These are phyloP conservation scores for Drosophila dives DNA, from an alignment of 2,888 invertebrate genomes.

Conservation along the genomic window DNA sequence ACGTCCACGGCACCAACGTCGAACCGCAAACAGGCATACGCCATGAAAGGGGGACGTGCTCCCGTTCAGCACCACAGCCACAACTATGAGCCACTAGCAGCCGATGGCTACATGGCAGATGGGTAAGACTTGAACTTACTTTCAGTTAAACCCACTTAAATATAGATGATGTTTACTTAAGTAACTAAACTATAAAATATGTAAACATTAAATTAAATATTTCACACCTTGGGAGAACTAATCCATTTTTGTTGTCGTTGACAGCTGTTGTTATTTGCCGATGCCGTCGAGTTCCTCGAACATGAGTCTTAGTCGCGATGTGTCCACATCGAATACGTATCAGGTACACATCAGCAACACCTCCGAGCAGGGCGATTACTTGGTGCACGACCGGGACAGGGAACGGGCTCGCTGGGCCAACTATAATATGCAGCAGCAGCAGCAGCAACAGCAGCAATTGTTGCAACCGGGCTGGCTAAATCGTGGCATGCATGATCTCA, in stretches of 20 bases:
- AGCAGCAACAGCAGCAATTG: slow-evolving; percentile 45
- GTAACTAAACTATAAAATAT: not conserved
- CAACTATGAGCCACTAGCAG: slow-evolving; percentile 63
- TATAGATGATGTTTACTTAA: no score
- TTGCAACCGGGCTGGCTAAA: slow-evolving; percentile 86
- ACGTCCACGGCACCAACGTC: slow-evolving; percentile 8
- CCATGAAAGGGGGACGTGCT: slow-evolving; percentile 63
- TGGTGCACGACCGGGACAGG: slow-evolving; percentile 87
- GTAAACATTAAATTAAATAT: not conserved
- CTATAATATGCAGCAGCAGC: slow-evolving; percentile 81
- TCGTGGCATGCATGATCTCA: slow-evolving; percentile 86
- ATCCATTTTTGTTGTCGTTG: not conserved
- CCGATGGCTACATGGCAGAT: slow-evolving; percentile 69
- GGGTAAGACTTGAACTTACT: slow-evolving; percentile 49
- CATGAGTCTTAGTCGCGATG: slow-evolving; percentile 80
- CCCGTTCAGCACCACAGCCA: slow-evolving; percentile 46
- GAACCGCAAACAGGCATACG: slow-evolving; percentile 57
- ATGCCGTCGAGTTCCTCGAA: slow-evolving; percentile 77
- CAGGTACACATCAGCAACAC: slow-evolving; percentile 79
- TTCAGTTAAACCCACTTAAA: not conserved
- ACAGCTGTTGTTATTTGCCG: slow-evolving; percentile 71
- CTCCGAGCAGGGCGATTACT: slow-evolving; percentile 79
- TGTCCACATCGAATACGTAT: slow-evolving; percentile 84
- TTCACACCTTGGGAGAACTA: not conserved
- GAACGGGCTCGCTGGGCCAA: slow-evolving; percentile 91